Base-by-base conservation (phyloP, 2,888 invertebrate genomes). In the Reticulitermes lucifugus region DNA sequence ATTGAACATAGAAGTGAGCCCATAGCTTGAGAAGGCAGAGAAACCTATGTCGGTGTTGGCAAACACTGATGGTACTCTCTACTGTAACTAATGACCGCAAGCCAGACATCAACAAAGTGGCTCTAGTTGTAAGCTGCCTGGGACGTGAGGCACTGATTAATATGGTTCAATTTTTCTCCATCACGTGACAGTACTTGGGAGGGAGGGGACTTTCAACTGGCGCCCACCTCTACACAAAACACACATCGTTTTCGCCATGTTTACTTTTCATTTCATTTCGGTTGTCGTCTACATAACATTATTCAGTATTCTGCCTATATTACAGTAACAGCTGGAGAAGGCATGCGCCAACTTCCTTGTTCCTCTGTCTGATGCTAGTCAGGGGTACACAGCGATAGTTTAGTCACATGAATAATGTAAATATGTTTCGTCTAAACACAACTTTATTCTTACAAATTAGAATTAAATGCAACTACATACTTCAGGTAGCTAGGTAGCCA, bases 181-280 rank as follows among this genome's bases (percentile, higher is more conserved):
- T 77, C 43, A 77, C 77, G 43, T 77, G 77, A 77, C 77, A 46
- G 77, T 77, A 77, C 77, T 46, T 55, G 55, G 55, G 55, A 18
- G 5, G 25, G 25, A n/a, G 29, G 70, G 21, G 73, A 29, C 41
- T 73, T 73, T 73, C 41, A 73, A 41, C 73, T 41, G 14, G 73
- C 41, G 29, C 73, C 73, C 73, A 35, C 73, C 73, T 41, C 73
- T 73, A 41, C 41, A 77, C 41, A 77, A 43, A 77, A 46, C 43
- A 77, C 51, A 77, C 77, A 77, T 46, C 43, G 43, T 46, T 43
- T 46, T 46, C 70, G 43, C 46, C 43, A 70, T 81, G 81, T 81
- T 81, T 81, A 70, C 81, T 65, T 81, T 81, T 81, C 81, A 81
- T 81, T 81, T 81, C 81, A 81, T 81, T 81, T 81, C 81, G 65